phyloP scores from a whole-genome alignment of 1,140 invertebrate genomes.

The Zaprionus africanus region DNA sequence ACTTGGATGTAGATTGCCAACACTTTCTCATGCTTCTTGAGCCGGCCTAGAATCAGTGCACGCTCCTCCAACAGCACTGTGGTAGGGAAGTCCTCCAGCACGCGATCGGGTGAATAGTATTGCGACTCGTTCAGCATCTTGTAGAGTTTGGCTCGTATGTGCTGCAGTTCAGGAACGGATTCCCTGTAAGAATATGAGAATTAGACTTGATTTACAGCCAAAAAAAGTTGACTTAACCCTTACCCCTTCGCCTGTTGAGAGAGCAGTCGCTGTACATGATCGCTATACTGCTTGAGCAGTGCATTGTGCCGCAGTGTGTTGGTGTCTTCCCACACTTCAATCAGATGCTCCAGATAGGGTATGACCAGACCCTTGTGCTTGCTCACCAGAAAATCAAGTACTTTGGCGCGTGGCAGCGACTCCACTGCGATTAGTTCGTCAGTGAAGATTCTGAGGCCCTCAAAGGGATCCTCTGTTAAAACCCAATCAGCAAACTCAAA shows the following conservation, averaged over 20 bases:
- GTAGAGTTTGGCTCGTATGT: conserved; percentile 88
- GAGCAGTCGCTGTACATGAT: conserved; percentile 85
- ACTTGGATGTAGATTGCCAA: conserved; percentile 95
- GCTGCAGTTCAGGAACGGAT: conserved; percentile 33
- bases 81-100: conserved; percentile 94
- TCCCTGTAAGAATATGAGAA: conserved; percentile 28
- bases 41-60: conserved; percentile 94
- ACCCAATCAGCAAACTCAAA: conserved; percentile 98
- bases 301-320: conserved; percentile 95
- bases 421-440: conserved; percentile 96
- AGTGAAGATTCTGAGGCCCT: conserved; percentile 97
- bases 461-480: conserved; percentile 92
- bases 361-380: conserved; percentile 93
- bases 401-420: conserved; percentile 92
- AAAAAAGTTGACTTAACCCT: background rate
- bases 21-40: conserved; percentile 96
- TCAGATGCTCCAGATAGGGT: conserved; percentile 97
- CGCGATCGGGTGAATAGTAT: conserved; percentile 94
- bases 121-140: conserved; percentile 93
- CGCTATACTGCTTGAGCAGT: conserved; percentile 93
- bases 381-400: conserved; percentile 94
- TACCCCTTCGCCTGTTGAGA: conserved; percentile 44
- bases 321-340: conserved; percentile 94
- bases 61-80: conserved; percentile 96
- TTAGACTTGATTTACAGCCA: background rate